Conservation (phyloP, 2,113 vertebrate genomes). For the Lepus timidus region DNA sequence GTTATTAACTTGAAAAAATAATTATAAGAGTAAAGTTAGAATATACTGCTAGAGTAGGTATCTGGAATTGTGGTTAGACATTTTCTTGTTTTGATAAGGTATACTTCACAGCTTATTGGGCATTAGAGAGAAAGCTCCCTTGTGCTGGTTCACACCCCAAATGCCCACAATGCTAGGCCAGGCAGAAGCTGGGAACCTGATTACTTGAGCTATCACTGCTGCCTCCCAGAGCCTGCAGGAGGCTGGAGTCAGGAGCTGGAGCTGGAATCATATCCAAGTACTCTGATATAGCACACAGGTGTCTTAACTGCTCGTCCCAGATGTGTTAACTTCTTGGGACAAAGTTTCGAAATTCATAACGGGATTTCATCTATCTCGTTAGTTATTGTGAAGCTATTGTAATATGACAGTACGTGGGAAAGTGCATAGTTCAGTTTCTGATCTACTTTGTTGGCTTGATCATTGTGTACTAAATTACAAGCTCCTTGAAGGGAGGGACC, state of each 20-base stretch:
- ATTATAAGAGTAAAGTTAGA: constrained; percentile 10
- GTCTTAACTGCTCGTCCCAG: too few species aligned
- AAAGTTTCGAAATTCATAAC: constrained; percentile 51
- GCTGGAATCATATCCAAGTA: too few species aligned
- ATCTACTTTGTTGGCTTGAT: background rate
- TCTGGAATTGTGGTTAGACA: background rate
- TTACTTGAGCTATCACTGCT: too few species aligned
- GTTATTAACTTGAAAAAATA: constrained; percentile 48
- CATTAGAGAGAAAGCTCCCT: background rate
- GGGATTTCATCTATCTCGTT: background rate
- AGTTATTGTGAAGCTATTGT: background rate
- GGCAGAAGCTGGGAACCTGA: too few species aligned
- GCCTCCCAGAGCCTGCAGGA: too few species aligned
- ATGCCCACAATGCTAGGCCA: too few species aligned
- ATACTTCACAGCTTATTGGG: constrained; percentile 35
- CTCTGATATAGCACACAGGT: too few species aligned
- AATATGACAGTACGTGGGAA: background rate
- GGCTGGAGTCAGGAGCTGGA: too few species aligned
- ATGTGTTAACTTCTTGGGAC: constrained; percentile 24
- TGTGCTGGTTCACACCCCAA: too few species aligned
- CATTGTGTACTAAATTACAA: background rate
- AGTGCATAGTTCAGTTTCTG: background rate
- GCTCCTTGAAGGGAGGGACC: background rate
- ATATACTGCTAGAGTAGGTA: background rate
- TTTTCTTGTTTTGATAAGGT: constrained; percentile 54